Evolutionary conservation across 2,888 invertebrate genomes (phyloP).

Genomic region (Dicyrtoma fusca): DNA sequence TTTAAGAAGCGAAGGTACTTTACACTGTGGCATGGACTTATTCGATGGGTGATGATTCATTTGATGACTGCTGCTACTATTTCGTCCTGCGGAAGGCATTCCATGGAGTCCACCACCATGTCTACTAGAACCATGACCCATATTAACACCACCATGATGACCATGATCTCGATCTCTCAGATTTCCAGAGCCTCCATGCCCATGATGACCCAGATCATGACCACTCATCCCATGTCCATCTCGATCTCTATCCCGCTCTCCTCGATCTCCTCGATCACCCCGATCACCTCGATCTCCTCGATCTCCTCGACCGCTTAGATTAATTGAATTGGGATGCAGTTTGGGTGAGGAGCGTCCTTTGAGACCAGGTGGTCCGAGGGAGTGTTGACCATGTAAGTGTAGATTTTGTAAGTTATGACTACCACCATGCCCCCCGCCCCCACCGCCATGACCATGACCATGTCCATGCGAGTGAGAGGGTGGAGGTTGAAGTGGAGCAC

Average conservation of each 20-base stretch:
- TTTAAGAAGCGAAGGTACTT: conserved; percentile 62
- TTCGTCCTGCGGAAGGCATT: conserved; percentile 35
- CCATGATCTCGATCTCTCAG: conserved; percentile 52
- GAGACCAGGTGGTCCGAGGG: conserved; percentile 33
- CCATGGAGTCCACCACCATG: conserved; percentile 31
- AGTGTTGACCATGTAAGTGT: conserved; percentile 46
- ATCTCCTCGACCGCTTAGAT: conserved; percentile 17
- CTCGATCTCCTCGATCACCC: background rate
- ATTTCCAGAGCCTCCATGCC: conserved; percentile 1
- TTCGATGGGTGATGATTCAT: conserved; percentile 48
- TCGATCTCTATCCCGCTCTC: background rate
- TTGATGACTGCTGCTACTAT: conserved; percentile 50
- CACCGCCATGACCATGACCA: conserved; percentile 13
- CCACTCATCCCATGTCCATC: conserved; percentile 10
- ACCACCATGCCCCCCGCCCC: no score
- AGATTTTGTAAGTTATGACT: conserved; percentile 50
- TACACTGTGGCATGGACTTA: conserved; percentile 57
- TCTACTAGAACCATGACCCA: conserved; percentile 54
- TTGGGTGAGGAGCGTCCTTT: conserved; percentile 55
- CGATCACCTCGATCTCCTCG: background rate
- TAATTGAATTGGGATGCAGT: conserved; percentile 37
- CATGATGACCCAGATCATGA: conserved; percentile 51
- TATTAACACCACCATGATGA: conserved; percentile 54
- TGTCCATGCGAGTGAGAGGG: conserved; percentile 27
- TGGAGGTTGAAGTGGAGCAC: conserved; percentile 49